Conservation (phyloP, 2,797 vertebrate genomes). For the Sorex maritimensis region DNA sequence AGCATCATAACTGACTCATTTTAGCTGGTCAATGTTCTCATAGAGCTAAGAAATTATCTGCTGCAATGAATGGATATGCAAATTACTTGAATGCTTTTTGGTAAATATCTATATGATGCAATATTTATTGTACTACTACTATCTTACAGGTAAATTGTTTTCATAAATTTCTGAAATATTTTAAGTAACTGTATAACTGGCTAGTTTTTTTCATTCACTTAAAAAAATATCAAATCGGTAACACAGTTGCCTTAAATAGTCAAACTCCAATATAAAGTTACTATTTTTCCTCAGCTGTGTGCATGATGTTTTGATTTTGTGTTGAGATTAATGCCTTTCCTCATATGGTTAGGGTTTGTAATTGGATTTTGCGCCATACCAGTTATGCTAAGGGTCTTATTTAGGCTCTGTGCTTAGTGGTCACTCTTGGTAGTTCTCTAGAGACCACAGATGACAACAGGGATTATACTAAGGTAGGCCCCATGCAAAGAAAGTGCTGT, state of each 20-base stretch:
- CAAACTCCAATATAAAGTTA: slow-evolving; percentile 57
- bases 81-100: not conserved
- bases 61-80: slow-evolving; percentile 44
- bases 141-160: slow-evolving; percentile 60
- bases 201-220: slow-evolving; percentile 63
- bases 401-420: no score
- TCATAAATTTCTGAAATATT: slow-evolving; percentile 47
- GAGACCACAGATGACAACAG: no score
- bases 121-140: not conserved
- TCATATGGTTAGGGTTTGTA: no score
- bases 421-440: no score
- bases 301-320: slow-evolving; percentile 4
- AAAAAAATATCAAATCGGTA: slow-evolving; percentile 55
- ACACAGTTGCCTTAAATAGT: slow-evolving; percentile 63
- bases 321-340: not conserved
- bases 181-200: slow-evolving; percentile 48
- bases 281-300: slow-evolving; percentile 64
- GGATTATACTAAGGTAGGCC: no score
- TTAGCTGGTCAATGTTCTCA: slow-evolving; percentile 58
- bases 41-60: not conserved
- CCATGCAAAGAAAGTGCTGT: no score
- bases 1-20: slow-evolving; percentile 66
- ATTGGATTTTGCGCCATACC: no score
- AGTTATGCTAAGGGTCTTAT: no score
- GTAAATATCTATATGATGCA: not conserved